A percentile compares a stretch with the other conserved stretches of the same genome.
phyloP scores from a whole-genome alignment of 2,797 vertebrate genomes.

The Dermochelys coriacea region DNA sequence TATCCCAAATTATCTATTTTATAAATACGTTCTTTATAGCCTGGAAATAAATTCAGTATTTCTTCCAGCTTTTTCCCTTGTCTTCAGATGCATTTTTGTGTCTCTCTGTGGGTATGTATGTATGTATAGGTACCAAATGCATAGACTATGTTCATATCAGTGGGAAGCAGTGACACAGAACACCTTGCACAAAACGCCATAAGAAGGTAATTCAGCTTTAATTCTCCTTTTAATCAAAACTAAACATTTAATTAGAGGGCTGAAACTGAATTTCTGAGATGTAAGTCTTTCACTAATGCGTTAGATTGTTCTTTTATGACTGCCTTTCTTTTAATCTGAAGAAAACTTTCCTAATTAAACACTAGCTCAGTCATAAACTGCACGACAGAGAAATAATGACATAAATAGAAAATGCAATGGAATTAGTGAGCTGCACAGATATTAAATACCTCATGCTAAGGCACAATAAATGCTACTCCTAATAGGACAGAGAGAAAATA shows the following conservation, averaged over 20 bases:
- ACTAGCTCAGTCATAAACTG: background rate
- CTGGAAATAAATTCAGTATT: background rate
- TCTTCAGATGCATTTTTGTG: fast-evolving
- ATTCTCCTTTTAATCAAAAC: background rate
- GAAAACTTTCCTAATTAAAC: conserved; percentile 22
- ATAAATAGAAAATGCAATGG: background rate
- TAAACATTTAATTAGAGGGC: background rate
- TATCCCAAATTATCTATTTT: background rate
- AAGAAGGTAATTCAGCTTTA: background rate
- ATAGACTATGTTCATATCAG: background rate
- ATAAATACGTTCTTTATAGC: background rate
- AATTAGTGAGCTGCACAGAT: background rate
- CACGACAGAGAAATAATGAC: background rate
- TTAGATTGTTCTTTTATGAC: conserved; percentile 6
- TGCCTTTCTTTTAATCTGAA: conserved; percentile 41
- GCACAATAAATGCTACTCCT: background rate
- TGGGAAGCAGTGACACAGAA: background rate
- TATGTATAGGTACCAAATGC: fast-evolving
- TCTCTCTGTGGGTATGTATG: background rate
- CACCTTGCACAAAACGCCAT: fast-evolving
- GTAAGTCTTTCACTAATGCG: conserved; percentile 10
- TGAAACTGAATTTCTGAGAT: background rate
- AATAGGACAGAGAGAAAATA: background rate
- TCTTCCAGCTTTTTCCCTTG: background rate
- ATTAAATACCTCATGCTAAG: background rate